Conservation (phyloP, 1,140 invertebrate species). For the Acromyrmex echinatior region DNA sequence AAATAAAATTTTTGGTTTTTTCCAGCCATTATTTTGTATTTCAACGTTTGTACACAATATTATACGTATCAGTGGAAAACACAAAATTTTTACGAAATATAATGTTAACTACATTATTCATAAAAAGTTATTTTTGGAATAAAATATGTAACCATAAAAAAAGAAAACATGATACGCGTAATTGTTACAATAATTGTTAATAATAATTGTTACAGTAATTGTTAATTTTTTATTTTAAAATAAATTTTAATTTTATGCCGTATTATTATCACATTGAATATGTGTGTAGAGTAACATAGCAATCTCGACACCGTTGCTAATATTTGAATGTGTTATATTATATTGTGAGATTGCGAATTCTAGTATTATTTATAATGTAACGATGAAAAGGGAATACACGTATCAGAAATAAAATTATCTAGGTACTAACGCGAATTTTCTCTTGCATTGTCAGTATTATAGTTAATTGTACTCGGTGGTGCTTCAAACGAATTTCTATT, state of each 20-base stretch:
- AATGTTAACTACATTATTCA: neutral
- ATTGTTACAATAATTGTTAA: no score
- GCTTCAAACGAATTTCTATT: constrained; percentile 57
- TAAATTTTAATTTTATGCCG: constrained; percentile 10
- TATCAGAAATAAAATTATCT: constrained; percentile 45
- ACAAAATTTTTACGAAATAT: neutral
- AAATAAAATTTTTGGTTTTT: neutral
- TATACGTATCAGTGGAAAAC: neutral
- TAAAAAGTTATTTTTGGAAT: neutral
- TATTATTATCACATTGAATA: neutral
- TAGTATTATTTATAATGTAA: constrained; percentile 29
- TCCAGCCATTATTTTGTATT: neutral
- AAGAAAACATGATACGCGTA: neutral
- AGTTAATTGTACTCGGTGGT: constrained; percentile 43
- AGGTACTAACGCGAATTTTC: constrained; percentile 1
- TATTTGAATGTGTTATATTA: constrained; percentile 25
- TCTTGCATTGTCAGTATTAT: constrained; percentile 17
- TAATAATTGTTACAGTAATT: no score
- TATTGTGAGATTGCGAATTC: constrained; percentile 23
- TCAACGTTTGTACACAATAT: neutral
- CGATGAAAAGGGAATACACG: neutral
- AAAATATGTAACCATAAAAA: neutral
- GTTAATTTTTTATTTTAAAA: neutral
- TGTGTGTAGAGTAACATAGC: neutral
- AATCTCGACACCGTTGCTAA: constrained; percentile 9